Evolutionary conservation across 2,888 invertebrate species (phyloP).

Genomic region (Anthophora plumipes): DNA sequence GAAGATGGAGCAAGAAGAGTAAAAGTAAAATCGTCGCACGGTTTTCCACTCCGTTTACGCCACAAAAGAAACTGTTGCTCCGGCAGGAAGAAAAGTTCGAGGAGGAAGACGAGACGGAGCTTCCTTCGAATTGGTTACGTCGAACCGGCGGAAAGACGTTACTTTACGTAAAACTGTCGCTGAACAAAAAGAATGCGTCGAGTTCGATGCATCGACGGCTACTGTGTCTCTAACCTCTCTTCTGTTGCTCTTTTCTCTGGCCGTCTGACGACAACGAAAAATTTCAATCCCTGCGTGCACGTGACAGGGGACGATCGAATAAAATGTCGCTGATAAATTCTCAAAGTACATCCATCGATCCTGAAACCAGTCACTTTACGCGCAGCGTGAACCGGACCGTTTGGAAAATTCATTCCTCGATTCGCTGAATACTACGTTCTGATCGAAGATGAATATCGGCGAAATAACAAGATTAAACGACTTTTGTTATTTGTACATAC

Average conservation of each 20-base stretch:
- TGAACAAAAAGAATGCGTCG: conserved; percentile 27
- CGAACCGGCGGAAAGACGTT: conserved; percentile 59
- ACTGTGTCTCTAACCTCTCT: conserved; percentile 1
- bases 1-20: conserved; percentile 16
- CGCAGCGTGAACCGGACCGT: background rate
- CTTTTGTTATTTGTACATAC: background rate
- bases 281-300: conserved; percentile 39
- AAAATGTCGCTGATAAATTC: conserved; percentile 37
- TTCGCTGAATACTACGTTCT: background rate
- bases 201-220: conserved; percentile 25
- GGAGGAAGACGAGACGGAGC: conserved; percentile 49
- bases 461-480: background rate
- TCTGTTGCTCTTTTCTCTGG: background rate
- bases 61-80: conserved; percentile 64
- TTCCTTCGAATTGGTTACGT: conserved; percentile 57
- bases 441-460: background rate
- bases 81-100: conserved; percentile 30
- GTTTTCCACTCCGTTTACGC: conserved; percentile 68
- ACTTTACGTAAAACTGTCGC: conserved; percentile 52
- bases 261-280: conserved; percentile 25
- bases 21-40: conserved; percentile 63
- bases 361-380: conserved; percentile 6
- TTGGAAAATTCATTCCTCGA: background rate
- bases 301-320: conserved; percentile 28
- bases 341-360: conserved; percentile 34